Percentiles rank a stretch among this genome's conserved stretches.
These are phyloP conservation scores for Engystomops pustulosus DNA, from an alignment of 2,113 vertebrate species.

Conservation along the genomic window DNA sequence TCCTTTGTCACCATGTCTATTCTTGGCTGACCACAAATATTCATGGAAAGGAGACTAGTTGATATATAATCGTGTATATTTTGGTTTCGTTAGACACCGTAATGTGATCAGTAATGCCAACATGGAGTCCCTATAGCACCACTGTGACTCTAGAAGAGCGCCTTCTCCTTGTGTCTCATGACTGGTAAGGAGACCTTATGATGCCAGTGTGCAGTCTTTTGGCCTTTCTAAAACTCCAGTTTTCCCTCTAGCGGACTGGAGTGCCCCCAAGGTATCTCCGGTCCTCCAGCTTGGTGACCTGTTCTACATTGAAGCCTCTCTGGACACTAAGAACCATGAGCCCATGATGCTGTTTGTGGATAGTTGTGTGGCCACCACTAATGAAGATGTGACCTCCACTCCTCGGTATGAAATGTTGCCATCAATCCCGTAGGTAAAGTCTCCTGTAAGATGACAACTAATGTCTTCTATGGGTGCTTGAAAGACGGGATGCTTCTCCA, in stretches of 20 bases:
- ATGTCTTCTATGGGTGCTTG: slow-evolving; percentile 61
- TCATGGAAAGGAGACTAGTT: no score
- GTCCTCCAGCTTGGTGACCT: neutral
- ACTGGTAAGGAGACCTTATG: neutral
- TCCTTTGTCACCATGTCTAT: no score
- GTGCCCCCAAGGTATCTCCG: neutral
- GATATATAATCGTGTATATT: no score
- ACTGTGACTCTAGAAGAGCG: slow-evolving; percentile 47
- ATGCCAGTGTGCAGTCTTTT: neutral
- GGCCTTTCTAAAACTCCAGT: neutral
- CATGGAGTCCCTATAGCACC: slow-evolving; percentile 75
- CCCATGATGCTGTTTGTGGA: slow-evolving; percentile 11
- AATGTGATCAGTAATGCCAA: slow-evolving; percentile 75
- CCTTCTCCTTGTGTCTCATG: slow-evolving; percentile 28
- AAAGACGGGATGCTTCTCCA: slow-evolving; percentile 62
- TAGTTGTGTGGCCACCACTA: slow-evolving; percentile 18
- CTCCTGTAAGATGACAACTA: no score
- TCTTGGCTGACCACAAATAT: no score
- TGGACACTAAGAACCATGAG: neutral
- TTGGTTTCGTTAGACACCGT: no score
- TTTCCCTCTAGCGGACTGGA: neutral
- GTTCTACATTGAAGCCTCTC: slow-evolving; percentile 66
- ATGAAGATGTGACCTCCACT: slow-evolving; percentile 31
- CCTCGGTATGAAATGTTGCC: slow-evolving; percentile 69
- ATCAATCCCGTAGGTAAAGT: neutral